phyloP scores from a whole-genome alignment of 2,888 invertebrate genomes.

The Copidosoma aretas region DNA sequence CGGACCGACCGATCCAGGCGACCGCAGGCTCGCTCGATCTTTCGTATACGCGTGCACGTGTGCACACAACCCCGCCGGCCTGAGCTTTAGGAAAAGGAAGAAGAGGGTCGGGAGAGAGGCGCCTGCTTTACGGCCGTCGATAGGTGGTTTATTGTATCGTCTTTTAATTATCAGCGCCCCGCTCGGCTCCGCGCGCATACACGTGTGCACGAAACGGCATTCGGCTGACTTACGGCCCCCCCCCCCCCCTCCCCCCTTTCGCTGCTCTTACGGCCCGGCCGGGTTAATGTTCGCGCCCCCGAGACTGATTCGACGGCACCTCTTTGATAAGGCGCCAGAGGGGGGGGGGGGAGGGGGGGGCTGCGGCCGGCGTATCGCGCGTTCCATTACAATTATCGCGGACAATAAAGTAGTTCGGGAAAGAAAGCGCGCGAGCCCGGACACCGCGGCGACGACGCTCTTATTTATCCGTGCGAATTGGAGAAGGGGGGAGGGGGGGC shows the following conservation, averaged over 20 bases:
- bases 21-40: constrained; percentile 39
- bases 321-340: constrained; percentile 35
- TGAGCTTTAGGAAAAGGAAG: too few relatives aligned
- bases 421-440: too few relatives aligned
- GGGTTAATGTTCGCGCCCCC: constrained; percentile 48
- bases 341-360: neutral
- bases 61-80: too few relatives aligned
- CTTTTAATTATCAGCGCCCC: constrained; percentile 61
- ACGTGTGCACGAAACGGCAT: constrained; percentile 54
- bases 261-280: constrained; percentile 17
- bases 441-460: constrained; percentile 42
- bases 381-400: constrained; percentile 42
- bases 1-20: constrained; percentile 33
- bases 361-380: constrained; percentile 23
- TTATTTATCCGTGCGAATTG: constrained; percentile 31
- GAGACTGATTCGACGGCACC: constrained; percentile 51
- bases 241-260: constrained; percentile 35
- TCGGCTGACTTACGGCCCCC: constrained; percentile 59
- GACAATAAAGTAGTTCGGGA: constrained; percentile 27
- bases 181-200: constrained; percentile 48
- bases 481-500: neutral
- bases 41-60: too few relatives aligned
- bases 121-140: constrained; percentile 61
- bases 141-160: constrained; percentile 63
- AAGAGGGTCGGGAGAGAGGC: constrained; percentile 28